These are phyloP conservation scores for Tenodera sinensis DNA, from an alignment of 2,888 invertebrate genomes.

Conservation along the genomic window DNA sequence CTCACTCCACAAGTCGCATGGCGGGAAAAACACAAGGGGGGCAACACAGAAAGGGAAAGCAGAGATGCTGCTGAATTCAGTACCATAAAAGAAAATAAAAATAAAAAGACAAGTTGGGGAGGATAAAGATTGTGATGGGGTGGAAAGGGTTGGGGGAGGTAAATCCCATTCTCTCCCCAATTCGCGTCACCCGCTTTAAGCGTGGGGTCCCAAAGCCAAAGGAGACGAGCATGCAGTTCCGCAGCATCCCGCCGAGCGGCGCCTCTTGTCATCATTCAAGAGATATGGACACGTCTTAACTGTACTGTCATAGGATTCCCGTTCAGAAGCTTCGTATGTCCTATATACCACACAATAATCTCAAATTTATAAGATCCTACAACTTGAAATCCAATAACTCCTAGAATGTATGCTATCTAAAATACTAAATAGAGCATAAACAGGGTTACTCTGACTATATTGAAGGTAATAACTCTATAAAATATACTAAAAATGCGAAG, in stretches of 20 bases:
- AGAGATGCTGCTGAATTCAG: constrained; percentile 3
- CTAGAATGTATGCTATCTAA: no score
- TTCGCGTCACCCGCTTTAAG: not conserved
- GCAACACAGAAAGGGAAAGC: not conserved
- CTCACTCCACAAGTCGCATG: constrained; percentile 1
- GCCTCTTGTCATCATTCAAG: constrained; percentile 36
- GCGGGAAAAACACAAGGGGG: constrained; percentile 3
- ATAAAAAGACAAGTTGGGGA: constrained; percentile 6
- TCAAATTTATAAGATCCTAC: no score
- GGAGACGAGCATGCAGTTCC: constrained; percentile 38
- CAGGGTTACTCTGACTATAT: no score
- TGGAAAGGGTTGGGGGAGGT: not conserved
- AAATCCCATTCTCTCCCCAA: not conserved
- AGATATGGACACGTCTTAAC: constrained; percentile 32
- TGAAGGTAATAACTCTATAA: no score
- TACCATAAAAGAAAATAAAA: constrained; percentile 12
- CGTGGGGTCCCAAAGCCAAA: constrained; percentile 24
- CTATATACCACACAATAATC: no score
- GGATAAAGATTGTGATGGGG: not conserved
- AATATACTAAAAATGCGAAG: no score
- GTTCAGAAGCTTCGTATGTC: no score
- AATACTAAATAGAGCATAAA: no score
- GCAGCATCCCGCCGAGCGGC: constrained; percentile 43
- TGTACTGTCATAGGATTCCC: constrained; percentile 24
- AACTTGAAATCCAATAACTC: no score